phyloP scores from a whole-genome alignment of 2,797 vertebrate species.

The Pteropus rufus region DNA sequence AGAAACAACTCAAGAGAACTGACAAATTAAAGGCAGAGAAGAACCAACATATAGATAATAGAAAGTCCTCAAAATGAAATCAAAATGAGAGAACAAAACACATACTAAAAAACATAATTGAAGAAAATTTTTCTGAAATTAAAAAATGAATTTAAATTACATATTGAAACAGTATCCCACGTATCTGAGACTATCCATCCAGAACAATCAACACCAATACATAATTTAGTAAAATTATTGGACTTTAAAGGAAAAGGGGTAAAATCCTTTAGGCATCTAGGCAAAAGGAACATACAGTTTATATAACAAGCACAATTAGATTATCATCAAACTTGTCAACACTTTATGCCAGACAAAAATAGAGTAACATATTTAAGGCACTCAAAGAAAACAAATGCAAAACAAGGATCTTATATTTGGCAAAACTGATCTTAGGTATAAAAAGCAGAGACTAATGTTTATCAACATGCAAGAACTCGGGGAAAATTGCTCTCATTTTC shows the following conservation, averaged over 20 bases:
- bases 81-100: background rate
- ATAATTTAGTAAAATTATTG: slow-evolving; percentile 18
- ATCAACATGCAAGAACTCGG: background rate
- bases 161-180: background rate
- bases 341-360: background rate
- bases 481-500: background rate
- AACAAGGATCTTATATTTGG: background rate
- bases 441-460: background rate
- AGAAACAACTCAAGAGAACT: background rate
- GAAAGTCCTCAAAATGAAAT: background rate
- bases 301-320: background rate
- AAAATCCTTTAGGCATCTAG: background rate
- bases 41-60: background rate
- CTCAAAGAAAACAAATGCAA: background rate
- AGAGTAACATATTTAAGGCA: background rate
- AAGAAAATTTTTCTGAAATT: background rate
- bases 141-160: background rate
- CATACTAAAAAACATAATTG: background rate
- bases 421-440: background rate
- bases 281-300: background rate
- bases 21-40: slow-evolving; percentile 3
- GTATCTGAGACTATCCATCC: background rate
- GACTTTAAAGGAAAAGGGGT: background rate
- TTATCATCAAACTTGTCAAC: background rate
- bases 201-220: background rate